Percentiles rank a stretch among this genome's conserved stretches.
Conservation (phyloP, 2,797 vertebrate species). For the Hippopotamyrus pictus region DNA sequence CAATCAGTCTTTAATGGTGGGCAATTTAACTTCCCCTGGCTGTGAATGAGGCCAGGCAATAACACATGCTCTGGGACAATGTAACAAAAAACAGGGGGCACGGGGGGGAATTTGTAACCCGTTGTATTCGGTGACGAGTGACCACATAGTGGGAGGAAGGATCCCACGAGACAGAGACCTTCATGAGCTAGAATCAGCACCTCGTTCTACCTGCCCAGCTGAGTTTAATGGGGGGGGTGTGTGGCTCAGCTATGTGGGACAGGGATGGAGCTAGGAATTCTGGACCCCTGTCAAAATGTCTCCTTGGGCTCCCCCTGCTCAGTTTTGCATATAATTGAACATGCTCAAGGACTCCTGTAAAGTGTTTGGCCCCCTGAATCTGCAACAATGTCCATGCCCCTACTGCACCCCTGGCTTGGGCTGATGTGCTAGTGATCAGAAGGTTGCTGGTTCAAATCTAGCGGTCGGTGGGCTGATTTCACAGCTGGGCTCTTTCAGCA, state of each 20-base stretch:
- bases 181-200: neutral
- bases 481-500: neutral
- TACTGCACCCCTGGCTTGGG: neutral
- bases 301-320: neutral
- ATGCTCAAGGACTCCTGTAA: neutral
- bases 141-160: neutral
- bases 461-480: neutral
- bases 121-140: neutral
- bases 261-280: neutral
- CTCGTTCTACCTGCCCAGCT: neutral
- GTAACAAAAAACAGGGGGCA: neutral
- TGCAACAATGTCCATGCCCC: neutral
- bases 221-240: neutral
- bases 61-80: slow-evolving; percentile 12
- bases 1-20: slow-evolving; percentile 40
- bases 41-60: slow-evolving; percentile 17
- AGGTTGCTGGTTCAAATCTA: neutral
- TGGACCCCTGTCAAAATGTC: neutral
- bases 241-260: neutral
- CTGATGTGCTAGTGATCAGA: neutral
- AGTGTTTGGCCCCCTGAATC: neutral
- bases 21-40: slow-evolving; percentile 30
- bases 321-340: neutral
- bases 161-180: neutral
- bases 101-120: neutral